Percentiles rank a stretch among this genome's conserved stretches.
These are phyloP conservation scores for Poliocrania exsul DNA, from an alignment of 2,797 vertebrate species.

Conservation along the genomic window DNA sequence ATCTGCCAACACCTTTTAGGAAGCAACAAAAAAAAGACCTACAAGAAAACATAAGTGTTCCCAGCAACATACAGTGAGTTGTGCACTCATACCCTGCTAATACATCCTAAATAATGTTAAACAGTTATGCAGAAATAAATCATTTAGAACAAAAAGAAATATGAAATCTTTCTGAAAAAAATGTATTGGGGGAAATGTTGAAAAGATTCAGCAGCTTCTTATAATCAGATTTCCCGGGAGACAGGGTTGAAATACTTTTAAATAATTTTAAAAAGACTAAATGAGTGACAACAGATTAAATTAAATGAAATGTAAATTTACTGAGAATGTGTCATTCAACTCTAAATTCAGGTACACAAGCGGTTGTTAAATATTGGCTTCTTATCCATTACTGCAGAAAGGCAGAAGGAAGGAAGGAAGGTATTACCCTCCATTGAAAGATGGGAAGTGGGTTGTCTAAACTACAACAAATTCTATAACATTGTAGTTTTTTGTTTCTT, in stretches of 20 bases:
- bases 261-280: background rate
- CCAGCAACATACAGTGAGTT: background rate
- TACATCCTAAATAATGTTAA: background rate
- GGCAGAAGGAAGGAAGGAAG: background rate
- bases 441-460: background rate
- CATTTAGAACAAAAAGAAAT: background rate
- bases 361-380: background rate
- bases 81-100: background rate
- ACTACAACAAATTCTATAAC: background rate
- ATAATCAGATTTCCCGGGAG: background rate
- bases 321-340: background rate
- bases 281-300: background rate
- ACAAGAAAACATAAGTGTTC: background rate
- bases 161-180: background rate
- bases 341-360: background rate
- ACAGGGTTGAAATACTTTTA: background rate
- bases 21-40: background rate
- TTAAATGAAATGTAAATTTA: background rate
- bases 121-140: background rate
- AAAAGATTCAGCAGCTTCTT: background rate
- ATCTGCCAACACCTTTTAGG: background rate
- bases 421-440: background rate
- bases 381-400: background rate
- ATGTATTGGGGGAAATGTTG: rapidly evolving
- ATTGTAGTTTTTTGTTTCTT: background rate